These are phyloP conservation scores for Subanguina moxae DNA, from an alignment of 1,140 invertebrate genomes.

Conservation along the genomic window DNA sequence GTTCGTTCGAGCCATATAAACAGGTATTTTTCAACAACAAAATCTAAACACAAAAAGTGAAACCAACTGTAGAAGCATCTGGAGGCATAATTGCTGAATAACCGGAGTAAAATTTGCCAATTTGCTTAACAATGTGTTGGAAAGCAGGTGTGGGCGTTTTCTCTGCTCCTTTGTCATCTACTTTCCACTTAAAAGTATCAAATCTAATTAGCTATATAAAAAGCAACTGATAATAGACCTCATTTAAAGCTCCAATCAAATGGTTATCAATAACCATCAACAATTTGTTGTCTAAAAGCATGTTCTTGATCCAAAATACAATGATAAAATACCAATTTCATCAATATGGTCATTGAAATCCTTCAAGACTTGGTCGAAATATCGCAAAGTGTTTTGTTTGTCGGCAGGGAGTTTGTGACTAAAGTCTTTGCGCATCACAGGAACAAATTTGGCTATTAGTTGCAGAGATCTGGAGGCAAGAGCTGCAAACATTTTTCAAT, in stretches of 20 bases:
- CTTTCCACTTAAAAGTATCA: slow-evolving; percentile 72
- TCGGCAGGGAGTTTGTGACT: slow-evolving; percentile 60
- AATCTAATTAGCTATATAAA: slow-evolving; percentile 2
- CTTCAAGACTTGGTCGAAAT: slow-evolving; percentile 67
- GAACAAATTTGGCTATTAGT: slow-evolving; percentile 67
- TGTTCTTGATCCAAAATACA: no score
- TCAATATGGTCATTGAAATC: slow-evolving; percentile 82
- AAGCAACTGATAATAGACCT: slow-evolving; percentile 27
- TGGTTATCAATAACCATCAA: slow-evolving; percentile 74
- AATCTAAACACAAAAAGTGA: slow-evolving; percentile 61
- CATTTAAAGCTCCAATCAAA: slow-evolving; percentile 37
- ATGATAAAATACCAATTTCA: slow-evolving; percentile 67
- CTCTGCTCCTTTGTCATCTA: slow-evolving; percentile 86
- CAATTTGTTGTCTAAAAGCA: slow-evolving; percentile 72
- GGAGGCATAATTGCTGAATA: slow-evolving; percentile 64
- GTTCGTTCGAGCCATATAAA: no score
- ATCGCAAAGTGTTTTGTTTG: slow-evolving; percentile 61
- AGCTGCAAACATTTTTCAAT: slow-evolving; percentile 62
- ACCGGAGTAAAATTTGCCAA: slow-evolving; percentile 86
- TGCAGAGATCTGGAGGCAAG: slow-evolving; percentile 79
- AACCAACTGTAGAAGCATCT: slow-evolving; percentile 58
- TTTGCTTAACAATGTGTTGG: slow-evolving; percentile 78
- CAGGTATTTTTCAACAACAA: no score
- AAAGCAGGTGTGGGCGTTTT: slow-evolving; percentile 89
- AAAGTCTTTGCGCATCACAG: slow-evolving; percentile 63